A percentile compares a stretch with the other conserved stretches of the same genome.
Conservation (phyloP, 1,140 invertebrate species). For the Mercenaria mercenaria region DNA sequence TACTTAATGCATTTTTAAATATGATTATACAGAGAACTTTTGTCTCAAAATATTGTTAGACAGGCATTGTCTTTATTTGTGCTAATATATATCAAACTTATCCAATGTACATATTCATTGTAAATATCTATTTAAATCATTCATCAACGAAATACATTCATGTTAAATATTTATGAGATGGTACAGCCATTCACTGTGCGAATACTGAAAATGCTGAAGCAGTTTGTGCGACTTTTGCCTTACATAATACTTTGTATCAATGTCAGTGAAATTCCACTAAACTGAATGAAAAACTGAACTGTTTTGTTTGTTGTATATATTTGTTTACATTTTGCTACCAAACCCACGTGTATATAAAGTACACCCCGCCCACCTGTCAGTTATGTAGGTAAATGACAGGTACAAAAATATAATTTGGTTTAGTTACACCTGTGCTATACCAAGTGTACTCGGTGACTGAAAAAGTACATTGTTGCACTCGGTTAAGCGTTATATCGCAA, state of each 20-base stretch:
- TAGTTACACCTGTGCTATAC: slow-evolving; percentile 33
- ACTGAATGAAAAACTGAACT: slow-evolving; percentile 52
- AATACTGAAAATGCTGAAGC: slow-evolving; percentile 29
- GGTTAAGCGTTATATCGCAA: not conserved
- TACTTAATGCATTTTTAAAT: not conserved
- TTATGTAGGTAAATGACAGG: slow-evolving; percentile 46
- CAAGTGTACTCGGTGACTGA: slow-evolving; percentile 25
- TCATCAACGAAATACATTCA: slow-evolving; percentile 61
- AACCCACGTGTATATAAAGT: not conserved
- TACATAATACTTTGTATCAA: slow-evolving; percentile 59
- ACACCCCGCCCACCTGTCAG: slow-evolving; percentile 48
- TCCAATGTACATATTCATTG: slow-evolving; percentile 57
- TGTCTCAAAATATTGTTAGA: slow-evolving; percentile 30
- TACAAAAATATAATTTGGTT: slow-evolving; percentile 13
- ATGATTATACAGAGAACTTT: slow-evolving; percentile 1
- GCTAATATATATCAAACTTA: slow-evolving; percentile 51
- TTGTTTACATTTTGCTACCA: slow-evolving; percentile 36
- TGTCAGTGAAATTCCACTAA: slow-evolving; percentile 47
- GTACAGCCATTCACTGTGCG: slow-evolving; percentile 3
- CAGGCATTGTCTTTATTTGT: slow-evolving; percentile 10
- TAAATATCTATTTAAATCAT: slow-evolving; percentile 61
- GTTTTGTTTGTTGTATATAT: slow-evolving; percentile 5
- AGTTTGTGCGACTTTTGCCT: slow-evolving; percentile 47
- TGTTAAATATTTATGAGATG: slow-evolving; percentile 58
- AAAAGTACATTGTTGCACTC: slow-evolving; percentile 16